Evolutionary conservation across 2,113 vertebrate genomes (phyloP).

Genomic region (Heliornis fulica): DNA sequence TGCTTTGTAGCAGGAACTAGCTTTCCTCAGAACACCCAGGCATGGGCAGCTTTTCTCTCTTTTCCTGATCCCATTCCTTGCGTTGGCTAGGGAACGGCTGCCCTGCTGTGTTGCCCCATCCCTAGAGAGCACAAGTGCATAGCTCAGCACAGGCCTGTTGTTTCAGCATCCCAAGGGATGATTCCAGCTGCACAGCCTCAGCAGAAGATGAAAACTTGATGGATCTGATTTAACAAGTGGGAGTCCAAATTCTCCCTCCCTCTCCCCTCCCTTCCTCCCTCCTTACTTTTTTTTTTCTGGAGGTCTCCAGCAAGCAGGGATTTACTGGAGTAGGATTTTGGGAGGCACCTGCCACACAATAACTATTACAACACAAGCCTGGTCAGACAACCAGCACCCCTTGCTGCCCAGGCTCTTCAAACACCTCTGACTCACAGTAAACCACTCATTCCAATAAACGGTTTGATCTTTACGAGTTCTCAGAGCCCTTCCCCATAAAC

Average conservation of each 20-base stretch:
- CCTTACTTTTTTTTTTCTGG: not conserved
- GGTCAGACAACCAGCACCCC: not conserved
- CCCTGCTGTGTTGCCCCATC: not conserved
- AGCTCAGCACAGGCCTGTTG: not conserved
- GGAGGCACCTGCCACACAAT: conserved; percentile 5
- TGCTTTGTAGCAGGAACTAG: not conserved
- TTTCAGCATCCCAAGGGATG: not conserved
- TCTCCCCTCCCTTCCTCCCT: not conserved
- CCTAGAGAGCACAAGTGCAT: rapidly evolving
- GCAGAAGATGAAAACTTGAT: not conserved
- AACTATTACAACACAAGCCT: not conserved
- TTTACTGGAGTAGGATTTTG: not conserved
- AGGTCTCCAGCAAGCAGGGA: not conserved
- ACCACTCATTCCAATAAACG: not conserved
- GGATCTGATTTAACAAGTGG: not conserved
- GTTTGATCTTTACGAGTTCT: conserved; percentile 33
- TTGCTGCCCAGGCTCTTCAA: not conserved
- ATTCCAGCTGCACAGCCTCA: not conserved
- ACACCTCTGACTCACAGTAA: not conserved
- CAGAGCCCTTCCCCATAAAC: not conserved
- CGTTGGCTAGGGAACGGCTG: not conserved
- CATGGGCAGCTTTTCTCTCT: not conserved
- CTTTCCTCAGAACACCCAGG: not conserved
- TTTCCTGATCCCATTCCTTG: not conserved
- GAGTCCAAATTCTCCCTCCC: not conserved